Percentiles rank a stretch among this genome's conserved stretches.
These are phyloP conservation scores for Glossosoma conforme DNA, from an alignment of 1,140 invertebrate genomes.

Conservation along the genomic window DNA sequence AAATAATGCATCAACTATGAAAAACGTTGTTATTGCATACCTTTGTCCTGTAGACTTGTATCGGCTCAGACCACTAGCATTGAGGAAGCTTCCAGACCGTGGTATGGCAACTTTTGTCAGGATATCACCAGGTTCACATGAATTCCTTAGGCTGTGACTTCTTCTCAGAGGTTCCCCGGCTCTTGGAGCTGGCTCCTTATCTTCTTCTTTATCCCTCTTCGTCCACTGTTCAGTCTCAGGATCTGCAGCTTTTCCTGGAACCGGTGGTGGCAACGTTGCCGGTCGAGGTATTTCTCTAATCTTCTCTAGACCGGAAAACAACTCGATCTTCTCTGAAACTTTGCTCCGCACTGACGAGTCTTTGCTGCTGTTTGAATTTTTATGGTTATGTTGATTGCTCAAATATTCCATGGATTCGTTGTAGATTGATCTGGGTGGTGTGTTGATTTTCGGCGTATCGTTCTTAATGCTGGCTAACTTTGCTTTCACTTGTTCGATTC, in stretches of 20 bases:
- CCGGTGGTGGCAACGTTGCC: constrained; percentile 43
- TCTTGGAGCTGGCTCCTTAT: constrained; percentile 4
- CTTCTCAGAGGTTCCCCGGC: constrained; percentile 42
- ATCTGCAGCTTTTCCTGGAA: constrained; percentile 42
- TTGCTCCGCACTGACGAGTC: constrained; percentile 47
- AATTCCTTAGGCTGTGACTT: constrained; percentile 47
- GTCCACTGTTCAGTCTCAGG: constrained; percentile 12
- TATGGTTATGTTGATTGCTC: constrained; percentile 28
- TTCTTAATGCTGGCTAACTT: constrained; percentile 50
- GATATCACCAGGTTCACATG: constrained; percentile 61
- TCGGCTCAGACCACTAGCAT: constrained; percentile 63
- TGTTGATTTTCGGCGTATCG: constrained; percentile 37
- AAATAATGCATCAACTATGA: neutral
- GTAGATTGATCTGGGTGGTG: constrained; percentile 40
- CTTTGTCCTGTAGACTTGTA: constrained; percentile 62
- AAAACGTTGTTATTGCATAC: constrained; percentile 37
- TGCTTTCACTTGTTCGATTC: constrained; percentile 51
- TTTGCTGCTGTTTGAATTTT: constrained; percentile 37
- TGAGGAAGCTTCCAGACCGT: constrained; percentile 74
- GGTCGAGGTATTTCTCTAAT: constrained; percentile 48
- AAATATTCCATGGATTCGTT: constrained; percentile 36
- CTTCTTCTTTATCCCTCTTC: constrained; percentile 4
- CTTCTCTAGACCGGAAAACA: constrained; percentile 50
- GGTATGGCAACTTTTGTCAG: constrained; percentile 79
- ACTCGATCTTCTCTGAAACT: constrained; percentile 49